Conservation (phyloP, 2,797 vertebrate genomes). For the Bradypodion ventrale region DNA sequence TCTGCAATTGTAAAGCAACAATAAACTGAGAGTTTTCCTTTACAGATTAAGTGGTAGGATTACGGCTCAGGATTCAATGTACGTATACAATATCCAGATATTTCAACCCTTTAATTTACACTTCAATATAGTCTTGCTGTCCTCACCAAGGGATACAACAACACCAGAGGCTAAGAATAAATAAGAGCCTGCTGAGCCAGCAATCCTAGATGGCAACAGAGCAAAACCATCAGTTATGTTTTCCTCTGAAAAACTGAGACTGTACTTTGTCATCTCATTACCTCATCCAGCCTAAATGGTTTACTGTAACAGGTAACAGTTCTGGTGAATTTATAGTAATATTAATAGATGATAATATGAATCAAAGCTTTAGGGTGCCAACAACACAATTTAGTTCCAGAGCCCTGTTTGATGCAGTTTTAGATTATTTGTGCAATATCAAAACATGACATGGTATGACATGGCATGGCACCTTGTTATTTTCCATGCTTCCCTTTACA, state of each 20-base stretch:
- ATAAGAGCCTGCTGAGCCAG: constrained; percentile 1
- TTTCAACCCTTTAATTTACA: constrained; percentile 27
- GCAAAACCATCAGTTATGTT: constrained; percentile 4
- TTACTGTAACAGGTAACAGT: constrained; percentile 16
- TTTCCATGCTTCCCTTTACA: neutral
- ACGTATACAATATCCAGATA: neutral
- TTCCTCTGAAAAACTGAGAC: neutral
- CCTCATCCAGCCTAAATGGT: neutral
- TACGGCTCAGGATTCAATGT: constrained; percentile 34
- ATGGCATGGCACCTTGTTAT: too few relatives aligned
- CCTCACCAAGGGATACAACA: neutral
- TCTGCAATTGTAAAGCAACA: constrained; percentile 32
- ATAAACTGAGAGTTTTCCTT: neutral
- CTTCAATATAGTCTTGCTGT: constrained; percentile 18
- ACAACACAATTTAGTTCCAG: rapidly evolving
- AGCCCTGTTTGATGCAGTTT: neutral
- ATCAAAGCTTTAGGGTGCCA: neutral
- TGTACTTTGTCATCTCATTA: neutral
- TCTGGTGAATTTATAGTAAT: neutral
- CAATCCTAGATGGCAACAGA: constrained; percentile 23
- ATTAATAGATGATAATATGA: neutral
- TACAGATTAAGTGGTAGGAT: neutral
- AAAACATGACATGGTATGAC: too few relatives aligned
- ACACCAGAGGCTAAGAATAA: constrained; percentile 44
- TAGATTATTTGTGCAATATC: neutral